Percentiles rank a stretch among this genome's conserved stretches.
These are phyloP conservation scores for Porphyrio hochstetteri DNA, from an alignment of 2,113 vertebrate genomes.

Conservation along the genomic window DNA sequence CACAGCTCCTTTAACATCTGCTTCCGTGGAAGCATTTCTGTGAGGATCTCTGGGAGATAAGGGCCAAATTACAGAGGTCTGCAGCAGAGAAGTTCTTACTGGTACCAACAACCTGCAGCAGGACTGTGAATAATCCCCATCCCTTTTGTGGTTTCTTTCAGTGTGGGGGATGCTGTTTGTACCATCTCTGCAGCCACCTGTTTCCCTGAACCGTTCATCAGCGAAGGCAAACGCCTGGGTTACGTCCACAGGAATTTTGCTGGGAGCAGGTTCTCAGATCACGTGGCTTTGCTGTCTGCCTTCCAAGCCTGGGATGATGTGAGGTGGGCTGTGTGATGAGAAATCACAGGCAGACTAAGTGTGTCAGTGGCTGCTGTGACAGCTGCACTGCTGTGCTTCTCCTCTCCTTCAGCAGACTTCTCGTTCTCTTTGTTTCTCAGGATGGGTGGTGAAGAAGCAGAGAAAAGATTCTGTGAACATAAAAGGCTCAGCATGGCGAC, in stretches of 20 bases:
- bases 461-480: constrained; percentile 91
- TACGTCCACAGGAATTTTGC: constrained; percentile 94
- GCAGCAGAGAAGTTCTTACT: not conserved
- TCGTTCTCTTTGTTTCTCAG: constrained; percentile 64
- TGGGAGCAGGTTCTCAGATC: constrained; percentile 91
- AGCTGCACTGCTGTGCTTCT: not conserved
- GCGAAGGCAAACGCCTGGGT: constrained; percentile 89
- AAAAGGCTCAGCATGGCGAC: constrained; percentile 95
- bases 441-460: constrained; percentile 92
- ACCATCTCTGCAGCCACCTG: constrained; percentile 93
- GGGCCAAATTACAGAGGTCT: not conserved
- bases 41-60: not conserved
- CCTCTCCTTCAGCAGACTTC: not conserved
- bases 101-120: not conserved
- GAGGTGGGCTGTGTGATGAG: constrained; percentile 73
- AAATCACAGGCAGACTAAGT: not conserved
- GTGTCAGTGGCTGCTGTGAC: not conserved
- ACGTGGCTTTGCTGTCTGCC: constrained; percentile 90
- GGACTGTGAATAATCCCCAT: not conserved
- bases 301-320: constrained; percentile 97
- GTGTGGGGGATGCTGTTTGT: constrained; percentile 93
- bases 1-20: not conserved
- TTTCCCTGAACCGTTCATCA: constrained; percentile 95
- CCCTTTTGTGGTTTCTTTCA: constrained; percentile 61
- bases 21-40: not conserved